These are phyloP conservation scores for Cryptophagus acutangulus DNA, from an alignment of 2,888 invertebrate species.

Conservation along the genomic window DNA sequence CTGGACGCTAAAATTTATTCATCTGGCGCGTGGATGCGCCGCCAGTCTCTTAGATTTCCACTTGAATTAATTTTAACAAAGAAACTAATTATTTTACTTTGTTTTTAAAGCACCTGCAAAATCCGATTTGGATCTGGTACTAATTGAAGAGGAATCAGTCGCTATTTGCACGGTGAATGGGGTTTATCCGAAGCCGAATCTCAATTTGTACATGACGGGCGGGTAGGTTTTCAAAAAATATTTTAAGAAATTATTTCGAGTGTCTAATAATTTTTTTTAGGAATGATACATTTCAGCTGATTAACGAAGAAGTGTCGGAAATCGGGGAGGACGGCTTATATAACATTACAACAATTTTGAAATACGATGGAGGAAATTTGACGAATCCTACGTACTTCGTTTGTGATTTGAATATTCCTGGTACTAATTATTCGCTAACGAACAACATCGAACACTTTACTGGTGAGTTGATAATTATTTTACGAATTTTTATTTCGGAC, in stretches of 20 bases:
- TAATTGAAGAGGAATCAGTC: conserved; percentile 46
- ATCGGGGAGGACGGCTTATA: conserved; percentile 46
- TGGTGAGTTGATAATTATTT: conserved; percentile 48
- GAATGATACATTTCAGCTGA: conserved; percentile 28
- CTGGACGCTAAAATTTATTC: too few species aligned
- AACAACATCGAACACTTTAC: conserved; percentile 55
- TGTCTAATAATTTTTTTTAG: conserved; percentile 21
- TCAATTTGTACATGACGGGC: conserved; percentile 35
- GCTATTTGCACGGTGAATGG: conserved; percentile 56
- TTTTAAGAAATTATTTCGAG: conserved; percentile 4
- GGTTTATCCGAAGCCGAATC: conserved; percentile 54
- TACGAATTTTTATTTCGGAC: too few species aligned
- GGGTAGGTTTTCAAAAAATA: conserved; percentile 29
- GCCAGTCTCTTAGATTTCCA: conserved; percentile 29
- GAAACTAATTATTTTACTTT: conserved; percentile 1
- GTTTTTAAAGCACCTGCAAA: conserved; percentile 35
- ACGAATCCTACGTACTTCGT: conserved; percentile 55
- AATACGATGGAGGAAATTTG: conserved; percentile 52
- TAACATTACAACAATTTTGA: conserved; percentile 54
- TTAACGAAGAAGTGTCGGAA: conserved; percentile 24
- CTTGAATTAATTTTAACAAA: too few species aligned
- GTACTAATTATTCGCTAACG: conserved; percentile 54
- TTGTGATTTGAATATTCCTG: conserved; percentile 59
- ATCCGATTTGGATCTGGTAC: conserved; percentile 28
- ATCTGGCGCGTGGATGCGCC: conserved; percentile 35